Base-by-base conservation (phyloP, 2,113 vertebrate species). In the cattle (Bos taurus) region DNA sequence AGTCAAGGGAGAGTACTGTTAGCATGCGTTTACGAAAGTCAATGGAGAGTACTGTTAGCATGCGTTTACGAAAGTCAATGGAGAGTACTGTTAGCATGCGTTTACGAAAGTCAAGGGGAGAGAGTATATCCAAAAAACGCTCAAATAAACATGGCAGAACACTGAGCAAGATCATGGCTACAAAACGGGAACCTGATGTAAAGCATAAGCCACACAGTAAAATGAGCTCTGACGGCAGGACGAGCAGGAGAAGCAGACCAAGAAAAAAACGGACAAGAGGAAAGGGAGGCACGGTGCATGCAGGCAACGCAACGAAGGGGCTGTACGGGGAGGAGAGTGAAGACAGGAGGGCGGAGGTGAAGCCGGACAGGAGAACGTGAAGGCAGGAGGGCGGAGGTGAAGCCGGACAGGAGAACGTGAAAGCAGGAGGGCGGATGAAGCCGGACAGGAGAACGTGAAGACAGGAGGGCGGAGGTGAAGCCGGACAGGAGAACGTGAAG, bases 251-350 rank as follows among this genome's bases (percentile, higher is more conserved):
- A 23, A 43, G 21, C 46, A 13, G 4, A 62, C 5, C 12, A 23
- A n/a, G 33, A n/a, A 3, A 30, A n/a, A 2, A 17, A 6, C 0
- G 0, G n/a, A 28, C 2, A 0, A 15, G 21, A 59, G 10, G 16
- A 4, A 50, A 48, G 54, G 56, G 8, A 77, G 19, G 10, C 15
- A 43, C 26, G 2, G n/a, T 2, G 3, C 2, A 23, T 28, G 33
- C 4, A 48, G 71, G 33, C 21, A 59, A 28, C 16, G 11, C 6
- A 14, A 2, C 25, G 15, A 59, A 80, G 43, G 26, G 26, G 15
- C 52, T 30, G 21, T 6, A 36, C 2, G 23, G 43, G 43, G 43
- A 46, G 43, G 43, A 46, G 43, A 46, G 43, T 46, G 43, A 46
- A 46, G 43, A 43, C 43, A 43, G 43, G 43, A 43, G 43, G 43